Percentiles rank a stretch among this genome's conserved stretches.
These are phyloP conservation scores for Erythrolamprus reginae DNA, from an alignment of 2,113 vertebrate genomes.

Conservation along the genomic window DNA sequence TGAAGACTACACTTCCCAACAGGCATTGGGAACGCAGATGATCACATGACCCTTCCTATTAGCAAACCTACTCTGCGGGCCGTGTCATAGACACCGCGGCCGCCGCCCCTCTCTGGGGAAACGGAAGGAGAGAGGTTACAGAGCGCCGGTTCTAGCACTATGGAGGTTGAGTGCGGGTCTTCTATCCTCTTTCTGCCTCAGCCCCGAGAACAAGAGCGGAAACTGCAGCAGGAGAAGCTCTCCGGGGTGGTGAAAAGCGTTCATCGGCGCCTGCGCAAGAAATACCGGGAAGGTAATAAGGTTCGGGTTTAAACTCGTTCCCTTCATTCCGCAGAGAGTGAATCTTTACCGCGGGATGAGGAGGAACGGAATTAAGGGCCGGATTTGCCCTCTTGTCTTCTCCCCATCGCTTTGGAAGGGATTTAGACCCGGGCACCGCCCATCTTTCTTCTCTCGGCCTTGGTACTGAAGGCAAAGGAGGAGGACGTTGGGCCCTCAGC, in stretches of 20 bases:
- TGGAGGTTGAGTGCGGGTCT: conserved; percentile 40
- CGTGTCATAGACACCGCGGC: background rate
- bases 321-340: background rate
- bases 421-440: background rate
- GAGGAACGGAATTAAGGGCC: background rate
- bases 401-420: background rate
- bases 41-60: conserved; percentile 3
- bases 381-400: background rate
- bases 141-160: conserved; percentile 1
- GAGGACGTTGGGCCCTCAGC: background rate
- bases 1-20: conserved; percentile 37
- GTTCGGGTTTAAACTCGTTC: background rate
- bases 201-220: conserved; percentile 62
- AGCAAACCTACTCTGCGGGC: background rate
- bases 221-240: conserved; percentile 88
- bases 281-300: conserved; percentile 90
- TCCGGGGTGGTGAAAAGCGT: conserved; percentile 93
- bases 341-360: background rate
- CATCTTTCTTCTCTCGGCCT: background rate
- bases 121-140: background rate
- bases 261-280: conserved; percentile 91
- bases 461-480: background rate
- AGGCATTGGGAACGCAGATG: background rate
- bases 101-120: background rate
- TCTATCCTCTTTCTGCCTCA: background rate